Base-by-base conservation (phyloP, 2,113 vertebrate genomes). In the Alethe castanea region DNA sequence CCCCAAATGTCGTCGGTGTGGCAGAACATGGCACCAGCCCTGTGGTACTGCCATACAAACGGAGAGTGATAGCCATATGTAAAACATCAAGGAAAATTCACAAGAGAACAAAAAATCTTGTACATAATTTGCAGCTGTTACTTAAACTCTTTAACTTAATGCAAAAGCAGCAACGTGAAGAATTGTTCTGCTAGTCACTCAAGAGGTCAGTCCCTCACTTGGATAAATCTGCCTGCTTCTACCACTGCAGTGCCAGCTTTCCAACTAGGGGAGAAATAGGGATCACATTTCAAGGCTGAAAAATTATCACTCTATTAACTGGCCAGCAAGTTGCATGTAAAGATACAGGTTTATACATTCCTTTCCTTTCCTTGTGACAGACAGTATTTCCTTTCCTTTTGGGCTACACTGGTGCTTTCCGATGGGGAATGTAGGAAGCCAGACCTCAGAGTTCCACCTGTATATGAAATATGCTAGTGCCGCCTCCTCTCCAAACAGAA, bases 1-100 rank as follows among this genome's bases (percentile, higher is more conserved):
- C 99, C 95, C 99, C 99, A 94, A 99, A 99, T 19, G 99, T 99
- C 79, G 99, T 99, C 96, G 99, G 99, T 57, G 99, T 99, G 97
- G 99, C 98, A 44, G 99, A 98, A 98, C 99, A 99, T 64, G 99
- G 99, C 97, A 99, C 99, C 94, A 99, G 98, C 92, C 99, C 99
- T n/a, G 99, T 98, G 33, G 99, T 99, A 97, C 99, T 99, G 96
- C 11, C n/a, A 70, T 12, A 69, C 61, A 96, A 90, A 91, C 8
- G 69, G 33, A 77, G 82, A 92, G 87, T 9, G 25, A 56, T 5
- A 56, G 67, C 82, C 71, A 78, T 4, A 52, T 8, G 76, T 86
- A 86, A 96, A 70, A 89, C 50, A 8, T 26, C 44, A 40, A 33
- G 79, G 72, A 81, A 78, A 88, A 80, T 20, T 35, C 22, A 52